Conservation (phyloP, 2,113 vertebrate species). For the Callionymus lyra region DNA sequence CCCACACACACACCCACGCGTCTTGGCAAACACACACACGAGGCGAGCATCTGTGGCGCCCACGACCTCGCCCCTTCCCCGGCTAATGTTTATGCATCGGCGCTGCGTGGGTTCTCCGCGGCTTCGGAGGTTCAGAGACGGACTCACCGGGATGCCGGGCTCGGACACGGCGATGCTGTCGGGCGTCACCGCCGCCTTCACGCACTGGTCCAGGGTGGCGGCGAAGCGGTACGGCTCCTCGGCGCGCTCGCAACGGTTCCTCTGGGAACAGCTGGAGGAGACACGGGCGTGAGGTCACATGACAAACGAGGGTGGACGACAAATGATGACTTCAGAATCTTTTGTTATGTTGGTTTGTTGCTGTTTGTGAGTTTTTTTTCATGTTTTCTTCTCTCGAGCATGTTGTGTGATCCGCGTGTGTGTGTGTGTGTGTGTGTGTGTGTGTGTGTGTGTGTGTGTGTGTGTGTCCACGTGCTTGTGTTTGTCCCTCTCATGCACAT, state of each 20-base stretch:
- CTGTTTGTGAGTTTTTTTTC: too few species aligned
- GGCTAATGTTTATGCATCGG: slow-evolving; percentile 60
- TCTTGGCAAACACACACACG: slow-evolving; percentile 55
- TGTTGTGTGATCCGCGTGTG: slow-evolving; percentile 3
- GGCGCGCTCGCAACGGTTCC: slow-evolving; percentile 80
- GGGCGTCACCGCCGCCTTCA: slow-evolving; percentile 79
- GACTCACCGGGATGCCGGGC: slow-evolving; percentile 77
- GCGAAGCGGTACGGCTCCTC: slow-evolving; percentile 85
- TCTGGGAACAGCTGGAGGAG: slow-evolving; percentile 79
- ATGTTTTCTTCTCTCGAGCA: slow-evolving; percentile 9
- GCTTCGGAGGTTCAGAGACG: not conserved
- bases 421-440: slow-evolving; percentile 6
- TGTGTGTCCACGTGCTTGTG: slow-evolving; percentile 3
- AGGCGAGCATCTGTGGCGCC: too few species aligned
- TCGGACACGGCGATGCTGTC: slow-evolving; percentile 93
- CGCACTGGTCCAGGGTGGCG: slow-evolving; percentile 75
- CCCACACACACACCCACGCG: slow-evolving; percentile 52
- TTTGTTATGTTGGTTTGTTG: slow-evolving; percentile 12
- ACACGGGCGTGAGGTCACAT: too few species aligned
- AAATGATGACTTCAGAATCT: too few species aligned
- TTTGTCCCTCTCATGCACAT: slow-evolving; percentile 32
- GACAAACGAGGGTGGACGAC: too few species aligned
- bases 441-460: slow-evolving; percentile 14
- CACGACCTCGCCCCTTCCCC: slow-evolving; percentile 18
- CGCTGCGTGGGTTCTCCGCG: not conserved